A percentile compares a stretch with the other conserved stretches of the same genome.
Conservation (phyloP, 2,888 invertebrate genomes). For the Ceratothoa steindachneri region DNA sequence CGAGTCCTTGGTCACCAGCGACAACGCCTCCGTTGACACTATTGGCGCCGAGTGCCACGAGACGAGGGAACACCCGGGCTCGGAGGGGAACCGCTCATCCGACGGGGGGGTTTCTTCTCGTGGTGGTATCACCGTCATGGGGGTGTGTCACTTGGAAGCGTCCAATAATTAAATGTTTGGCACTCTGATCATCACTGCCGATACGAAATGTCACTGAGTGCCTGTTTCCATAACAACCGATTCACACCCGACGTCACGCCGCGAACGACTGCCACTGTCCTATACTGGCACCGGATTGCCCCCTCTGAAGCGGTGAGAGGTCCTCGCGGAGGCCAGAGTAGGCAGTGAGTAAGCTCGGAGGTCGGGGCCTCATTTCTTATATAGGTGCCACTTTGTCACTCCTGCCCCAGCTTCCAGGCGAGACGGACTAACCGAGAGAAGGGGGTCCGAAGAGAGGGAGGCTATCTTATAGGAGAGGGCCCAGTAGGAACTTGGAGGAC, state of each 20-base stretch:
- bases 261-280: too few species aligned
- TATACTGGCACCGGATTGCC: too few species aligned
- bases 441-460: too few species aligned
- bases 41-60: slow-evolving; percentile 7
- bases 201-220: too few species aligned
- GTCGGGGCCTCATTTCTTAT: slow-evolving; percentile 43
- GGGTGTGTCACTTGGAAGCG: background rate
- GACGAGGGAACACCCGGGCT: background rate
- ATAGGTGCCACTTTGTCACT: slow-evolving; percentile 48
- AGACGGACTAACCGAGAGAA: too few species aligned
- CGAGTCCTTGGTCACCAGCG: background rate
- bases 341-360: slow-evolving; percentile 35
- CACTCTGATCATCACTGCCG: too few species aligned
- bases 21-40: background rate
- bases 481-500: too few species aligned
- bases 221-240: too few species aligned
- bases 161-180: too few species aligned
- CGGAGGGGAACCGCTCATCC: background rate
- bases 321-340: background rate
- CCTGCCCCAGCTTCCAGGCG: slow-evolving; percentile 44
- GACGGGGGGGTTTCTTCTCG: slow-evolving; percentile 1
- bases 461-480: too few species aligned
- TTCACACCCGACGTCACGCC: too few species aligned
- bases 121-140: slow-evolving; percentile 1
- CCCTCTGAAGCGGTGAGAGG: background rate